Percentiles rank a stretch among this genome's conserved stretches.
Conservation (phyloP, 2,113 vertebrate species). For the Hassar affinis region DNA sequence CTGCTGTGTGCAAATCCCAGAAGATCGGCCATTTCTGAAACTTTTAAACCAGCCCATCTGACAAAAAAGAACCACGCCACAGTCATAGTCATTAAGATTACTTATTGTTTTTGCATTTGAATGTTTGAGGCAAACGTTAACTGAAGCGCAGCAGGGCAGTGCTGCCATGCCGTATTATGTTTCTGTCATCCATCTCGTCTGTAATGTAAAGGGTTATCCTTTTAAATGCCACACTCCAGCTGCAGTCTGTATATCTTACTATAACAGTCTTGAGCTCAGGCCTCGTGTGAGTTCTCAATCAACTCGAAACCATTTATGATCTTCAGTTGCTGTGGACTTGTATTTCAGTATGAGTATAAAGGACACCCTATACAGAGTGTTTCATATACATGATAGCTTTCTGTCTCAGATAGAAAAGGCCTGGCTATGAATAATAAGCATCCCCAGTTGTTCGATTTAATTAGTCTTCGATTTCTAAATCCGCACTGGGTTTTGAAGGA, state of each 20-base stretch:
- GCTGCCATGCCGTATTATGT: background rate
- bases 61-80: background rate
- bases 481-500: background rate
- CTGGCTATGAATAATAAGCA: background rate
- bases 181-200: background rate
- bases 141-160: background rate
- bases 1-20: background rate
- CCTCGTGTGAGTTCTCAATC: background rate
- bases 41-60: background rate
- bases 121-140: background rate
- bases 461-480: conserved; percentile 5
- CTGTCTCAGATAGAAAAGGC: background rate
- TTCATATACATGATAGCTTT: background rate
- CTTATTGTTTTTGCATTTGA: background rate
- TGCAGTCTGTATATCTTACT: background rate
- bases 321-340: conserved; percentile 14
- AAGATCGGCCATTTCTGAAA: background rate
- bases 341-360: conserved; percentile 13
- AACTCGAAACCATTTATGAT: background rate
- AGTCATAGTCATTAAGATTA: background rate
- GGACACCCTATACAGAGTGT: background rate
- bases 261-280: background rate
- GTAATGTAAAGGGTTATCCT: background rate
- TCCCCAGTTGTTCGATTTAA: background rate
- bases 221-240: conserved; percentile 14